Base-by-base conservation (phyloP, 2,113 vertebrate genomes). In the Labeo catla region DNA sequence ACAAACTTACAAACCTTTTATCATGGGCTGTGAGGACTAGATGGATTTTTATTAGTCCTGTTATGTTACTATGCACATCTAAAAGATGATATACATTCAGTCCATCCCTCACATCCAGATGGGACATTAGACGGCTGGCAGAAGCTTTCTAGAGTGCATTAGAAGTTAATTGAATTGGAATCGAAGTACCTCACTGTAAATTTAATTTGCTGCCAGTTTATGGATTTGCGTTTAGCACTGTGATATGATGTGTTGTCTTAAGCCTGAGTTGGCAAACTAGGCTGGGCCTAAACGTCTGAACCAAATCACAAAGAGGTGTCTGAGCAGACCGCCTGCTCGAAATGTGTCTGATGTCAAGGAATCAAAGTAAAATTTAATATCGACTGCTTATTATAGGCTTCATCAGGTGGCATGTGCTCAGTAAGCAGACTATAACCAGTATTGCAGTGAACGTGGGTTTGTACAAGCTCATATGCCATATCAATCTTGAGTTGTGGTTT, bases 161-260 rank as follows among this genome's bases (percentile, higher is more conserved):
- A 81, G 12, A 81, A 21, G 19, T 13, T 15, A 43, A 61, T 4
- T 74, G 72, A 49, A 47, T 74, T 74, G 45, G 43, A 21, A 77
- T 77, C 0, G 28, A 52, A 54, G 74, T 77, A 52, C 49, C 59
- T 36, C 16, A 52, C 47, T 70, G 43, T 81, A 28, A 39, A 49
- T 65, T 16, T 23, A 5, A 63, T 63, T 45, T 47, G 13, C 45
- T 86, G 59, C 52, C 77, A 73, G 34, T 45, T 28, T 78, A 28
- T 70, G 23, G 21, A 74, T 23, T 70, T 73, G 52, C 84, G 91
- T 89, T 84, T 86, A 91, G 89, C 93, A 94, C 93, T 94, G 93
- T 95, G 93, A 95, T 88, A 59, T 70, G 72, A 54, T 7, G 28
- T 70, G 15, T 47, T 34, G 63, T 52, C 28, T 82, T 61, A 45